Evolutionary conservation across 2,113 vertebrate species (phyloP), one percentile per base, ranked within the genome.

Genomic region (Petrocephalus zakoni): DNA sequence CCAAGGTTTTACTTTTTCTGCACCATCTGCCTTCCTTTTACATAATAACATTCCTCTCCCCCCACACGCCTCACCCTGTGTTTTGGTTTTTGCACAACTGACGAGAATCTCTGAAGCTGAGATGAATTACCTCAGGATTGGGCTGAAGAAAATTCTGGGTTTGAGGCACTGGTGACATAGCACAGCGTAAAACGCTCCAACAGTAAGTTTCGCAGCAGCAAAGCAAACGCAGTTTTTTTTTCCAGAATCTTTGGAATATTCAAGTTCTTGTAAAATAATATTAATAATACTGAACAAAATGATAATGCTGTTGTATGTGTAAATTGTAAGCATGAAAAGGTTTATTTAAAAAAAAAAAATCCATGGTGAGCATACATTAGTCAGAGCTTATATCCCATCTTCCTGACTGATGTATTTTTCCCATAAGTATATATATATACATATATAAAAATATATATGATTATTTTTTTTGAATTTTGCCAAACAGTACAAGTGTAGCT

Each of bases 311-410:
- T 94, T 93, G 93, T 95, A 92, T 95, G 94, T 96, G 95, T 95
- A 95, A 94, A 95, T 95, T 94, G 93, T 95, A 94, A 94, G 96
- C 96, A 96, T 96, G 96, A 93, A 88, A 94, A 95, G 94, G 94
- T 96, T 95, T 96, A 93, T 95, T 93, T 94, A 86, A 86, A 93
- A 93, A 94, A 92, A 91, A 90, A 90, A 89, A 85, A 90, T 90
- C 90, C 91, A 89, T 88, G 90, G 85, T 88, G 90, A 91, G 92
- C 93, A 94, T 95, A 94, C 95, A 96, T 95, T 95, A 95, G 94
- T 94, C 94, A 94, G 94, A 94, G 95, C 95, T 90, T 85, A 91
- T 82, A 91, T 85, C 91, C 56, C 86, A 58, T 64, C 58, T 52
- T 47, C 86, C 86, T 87, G 86, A 87, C 86, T 87, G 47, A 64